Percentiles rank a stretch among this genome's conserved stretches.
These are phyloP conservation scores for Dorcus parallelipipedus DNA, from an alignment of 2,888 invertebrate genomes.

Conservation along the genomic window DNA sequence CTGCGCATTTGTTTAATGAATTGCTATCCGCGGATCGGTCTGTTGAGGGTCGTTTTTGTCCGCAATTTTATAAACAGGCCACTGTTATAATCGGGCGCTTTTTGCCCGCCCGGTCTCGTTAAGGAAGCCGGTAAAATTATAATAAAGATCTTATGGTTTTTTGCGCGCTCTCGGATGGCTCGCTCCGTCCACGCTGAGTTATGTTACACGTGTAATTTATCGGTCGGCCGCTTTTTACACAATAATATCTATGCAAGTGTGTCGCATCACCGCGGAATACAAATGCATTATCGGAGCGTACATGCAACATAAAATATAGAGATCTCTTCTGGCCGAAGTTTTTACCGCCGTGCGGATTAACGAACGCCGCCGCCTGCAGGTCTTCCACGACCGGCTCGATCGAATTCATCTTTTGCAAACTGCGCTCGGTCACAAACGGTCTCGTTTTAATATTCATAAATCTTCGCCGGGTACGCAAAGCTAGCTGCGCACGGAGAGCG, in stretches of 20 bases:
- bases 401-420: too few relatives aligned
- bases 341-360: slow-evolving; percentile 1
- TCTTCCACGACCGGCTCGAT: too few relatives aligned
- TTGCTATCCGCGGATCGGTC: slow-evolving; percentile 33
- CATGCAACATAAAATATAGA: slow-evolving; percentile 30
- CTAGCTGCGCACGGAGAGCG: too few relatives aligned
- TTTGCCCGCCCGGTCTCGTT: slow-evolving; percentile 33
- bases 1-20: slow-evolving; percentile 36
- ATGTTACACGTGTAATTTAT: slow-evolving; percentile 40
- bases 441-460: background rate
- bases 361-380: background rate
- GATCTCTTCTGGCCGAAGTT: slow-evolving; percentile 41
- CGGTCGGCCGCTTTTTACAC: slow-evolving; percentile 35
- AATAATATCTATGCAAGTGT: slow-evolving; percentile 32
- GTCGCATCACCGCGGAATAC: slow-evolving; percentile 30
- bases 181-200: slow-evolving; percentile 29
- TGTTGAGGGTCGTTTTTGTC: slow-evolving; percentile 40
- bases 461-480: background rate
- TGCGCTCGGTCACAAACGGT: too few relatives aligned
- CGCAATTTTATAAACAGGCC: slow-evolving; percentile 35
- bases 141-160: slow-evolving; percentile 43
- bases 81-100: slow-evolving; percentile 31
- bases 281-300: slow-evolving; percentile 32
- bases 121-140: slow-evolving; percentile 41
- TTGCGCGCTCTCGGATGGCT: slow-evolving; percentile 18